Base-by-base conservation (phyloP, 2,113 vertebrate genomes). In the Asarcornis scutulata region DNA sequence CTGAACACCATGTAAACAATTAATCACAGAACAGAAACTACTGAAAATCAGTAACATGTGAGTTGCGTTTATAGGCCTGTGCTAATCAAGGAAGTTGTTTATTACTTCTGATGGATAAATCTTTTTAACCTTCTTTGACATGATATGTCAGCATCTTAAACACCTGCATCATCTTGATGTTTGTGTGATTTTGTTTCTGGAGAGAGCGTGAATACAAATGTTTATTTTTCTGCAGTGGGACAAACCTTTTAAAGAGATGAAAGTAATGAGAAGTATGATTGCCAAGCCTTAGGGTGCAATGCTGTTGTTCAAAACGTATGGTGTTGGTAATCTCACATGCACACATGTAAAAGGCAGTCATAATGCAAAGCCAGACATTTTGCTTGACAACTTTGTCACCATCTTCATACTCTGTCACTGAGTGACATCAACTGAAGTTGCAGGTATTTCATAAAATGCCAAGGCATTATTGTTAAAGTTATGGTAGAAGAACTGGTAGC, bases 1-100 rank as follows among this genome's bases (percentile, higher is more conserved):
- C 66, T 90, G 86, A 96, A 72, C 69, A 52, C 34, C 73, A 40
- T 93, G 82, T 94, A 97, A 97, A 95, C 95, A 96, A 92, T 97
- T 96, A 96, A 95, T 95, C 93, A 93, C 66, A 67, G 76, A 87
- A 91, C 7, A 95, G 83, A 75, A 92, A 75, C 46, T 73, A 50
- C 81, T n/a, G 21, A 93, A 79, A 95, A 89, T 56, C 48, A 81
- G 48, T 68, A 83, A 34, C 56, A 13, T 44, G 38, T 77, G 88
- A 91, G 53, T 55, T 85, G 95, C 36, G 72, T 95, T 86, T 69
- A 40, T 17, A 83, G 44, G 40, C 59, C 91, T 92, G 56, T 17
- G 64, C 55, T 77, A 64, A 88, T 92, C 68, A 88, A 81, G 58
- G 63, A 76, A 85, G n/a, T 83, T 91, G 32, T 50, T 95, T 93